Base-by-base conservation (phyloP, 2,888 invertebrate genomes). In the Tyria jacobaeae region DNA sequence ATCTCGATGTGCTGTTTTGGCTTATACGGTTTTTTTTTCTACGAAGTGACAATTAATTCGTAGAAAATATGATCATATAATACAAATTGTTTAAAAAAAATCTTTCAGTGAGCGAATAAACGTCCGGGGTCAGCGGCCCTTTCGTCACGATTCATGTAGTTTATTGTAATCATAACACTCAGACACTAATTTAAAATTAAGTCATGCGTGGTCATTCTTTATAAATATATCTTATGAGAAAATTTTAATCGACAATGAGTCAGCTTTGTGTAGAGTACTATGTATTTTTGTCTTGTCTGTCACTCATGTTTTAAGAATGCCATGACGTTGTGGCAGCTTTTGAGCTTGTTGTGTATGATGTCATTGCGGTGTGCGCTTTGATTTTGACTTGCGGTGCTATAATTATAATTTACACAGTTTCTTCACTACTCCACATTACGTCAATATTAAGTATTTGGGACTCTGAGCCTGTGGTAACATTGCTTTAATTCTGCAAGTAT, bases 221-320 rank as follows among this genome's bases (percentile, higher is more conserved):
- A 62, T 62, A 62, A 76, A 64, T 69, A 62, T 53, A 56, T 60
- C 61, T 68, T 47, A 52, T 35, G 60, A 66, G 56, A 71, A 64
- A 64, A 57, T 67, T 55, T 35, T 68, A 62, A 62, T 59, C 59
- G 57, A 21, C 39, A 55, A 70, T 82, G 83, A 82, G 53, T 84
- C 83, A 83, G 53, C 31, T 53, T 7, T 58, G 61, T 77, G 34
- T 68, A 69, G 64, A 71, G 73, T 64, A 59, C 66, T 72, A 61
- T 50, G 71, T 69, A 71, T 75, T 68, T 83, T 79, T 75, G 62
- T 66, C 66, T 72, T 74, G 78, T 73, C 74, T 76, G 75, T 76
- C 75, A 69, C 68, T 90, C 90, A 89, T 82, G 82, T 76, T 79
- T 84, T 64, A 76, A 81, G 78, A 83, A 89, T 86, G 82, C 71